Conservation (phyloP, 2,113 vertebrate species). For the Pao palembangensis region DNA sequence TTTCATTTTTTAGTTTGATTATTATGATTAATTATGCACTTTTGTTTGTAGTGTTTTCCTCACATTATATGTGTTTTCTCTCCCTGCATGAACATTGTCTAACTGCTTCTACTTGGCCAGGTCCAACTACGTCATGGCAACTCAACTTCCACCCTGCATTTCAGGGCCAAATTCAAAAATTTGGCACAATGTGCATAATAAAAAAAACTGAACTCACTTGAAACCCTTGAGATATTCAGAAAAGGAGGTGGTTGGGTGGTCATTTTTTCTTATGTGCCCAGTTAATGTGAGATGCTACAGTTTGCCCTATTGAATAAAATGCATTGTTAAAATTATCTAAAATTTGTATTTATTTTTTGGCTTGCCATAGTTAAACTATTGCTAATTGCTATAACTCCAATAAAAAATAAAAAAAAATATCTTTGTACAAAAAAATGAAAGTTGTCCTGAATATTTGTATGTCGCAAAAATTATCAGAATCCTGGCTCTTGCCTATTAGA, state of each 20-base stretch:
- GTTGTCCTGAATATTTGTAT: conserved; percentile 14
- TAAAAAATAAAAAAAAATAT: conserved; percentile 42
- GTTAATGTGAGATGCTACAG: conserved; percentile 66
- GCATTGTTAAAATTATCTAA: conserved; percentile 71
- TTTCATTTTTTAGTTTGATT: conserved; percentile 32
- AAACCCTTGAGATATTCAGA: too few species aligned
- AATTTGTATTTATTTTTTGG: conserved; percentile 74
- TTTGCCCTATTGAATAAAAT: conserved; percentile 57
- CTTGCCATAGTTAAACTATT: conserved; percentile 68
- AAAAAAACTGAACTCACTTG: not conserved
- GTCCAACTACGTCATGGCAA: conserved; percentile 30
- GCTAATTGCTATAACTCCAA: conserved; percentile 64
- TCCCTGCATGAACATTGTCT: conserved; percentile 55
- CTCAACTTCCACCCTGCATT: conserved; percentile 51
- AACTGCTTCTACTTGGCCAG: conserved; percentile 46
- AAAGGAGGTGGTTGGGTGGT: conserved; percentile 25
- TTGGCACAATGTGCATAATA: not conserved
- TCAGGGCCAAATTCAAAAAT: not conserved
- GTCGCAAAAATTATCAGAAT: too few species aligned
- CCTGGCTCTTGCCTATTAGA: too few species aligned
- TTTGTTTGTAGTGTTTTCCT: conserved; percentile 58
- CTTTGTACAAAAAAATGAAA: conserved; percentile 36
- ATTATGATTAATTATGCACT: conserved; percentile 62
- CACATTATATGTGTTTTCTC: conserved; percentile 23
- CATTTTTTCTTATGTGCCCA: conserved; percentile 1